Base-by-base conservation (phyloP, 1,140 invertebrate genomes). In the Brachionus rotundiformis region DNA sequence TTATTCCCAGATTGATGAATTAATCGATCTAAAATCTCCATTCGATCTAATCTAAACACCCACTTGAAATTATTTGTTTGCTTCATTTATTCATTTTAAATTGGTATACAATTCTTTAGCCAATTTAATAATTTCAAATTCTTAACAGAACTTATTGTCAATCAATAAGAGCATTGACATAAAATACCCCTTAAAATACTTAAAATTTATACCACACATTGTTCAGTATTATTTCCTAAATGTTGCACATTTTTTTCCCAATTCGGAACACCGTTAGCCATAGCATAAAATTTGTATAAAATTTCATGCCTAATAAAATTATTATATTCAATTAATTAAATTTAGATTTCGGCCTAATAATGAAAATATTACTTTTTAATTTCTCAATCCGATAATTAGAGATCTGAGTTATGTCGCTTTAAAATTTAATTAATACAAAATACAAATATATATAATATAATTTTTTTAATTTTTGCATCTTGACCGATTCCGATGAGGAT, bases 301-400 rank as follows among this genome's bases (percentile, higher is more conserved):
- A 41, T 41, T 41, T 41, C 2, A 4, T 41, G 39, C 39, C 10
- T 41, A 41, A 13, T 41, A n/a, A n/a, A n/a, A n/a, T n/a, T n/a
- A n/a, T n/a, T n/a, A n/a, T 11, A 41, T 41, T 41, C n/a, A 41
- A 39, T 11, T 41, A 19, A 25, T 54, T 54, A 6, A 54, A 54
- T 19, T 54, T 25, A 19, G n/a, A 23, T 54, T 54, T 54, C 6
- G 4, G 19, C 16, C 23, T 23, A 19, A 54, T 19, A 54, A 54
- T n/a, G n/a, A n/a, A n/a, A n/a, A n/a, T n/a, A 54, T 54, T 54
- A 54, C n/a, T 54, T 54, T 54, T 54, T 23, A 54, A 54, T 54
- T 19, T 54, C 6, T 54, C 5, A 54, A 54, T 54, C 47, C n/a
- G 8, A 54, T 54, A 25, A 54, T 54, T 54, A 10, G 23, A 54